Evolutionary conservation across 2,113 vertebrate species (phyloP), one percentile per base, ranked within the genome.

Genomic region (Corydoras maculifer): DNA sequence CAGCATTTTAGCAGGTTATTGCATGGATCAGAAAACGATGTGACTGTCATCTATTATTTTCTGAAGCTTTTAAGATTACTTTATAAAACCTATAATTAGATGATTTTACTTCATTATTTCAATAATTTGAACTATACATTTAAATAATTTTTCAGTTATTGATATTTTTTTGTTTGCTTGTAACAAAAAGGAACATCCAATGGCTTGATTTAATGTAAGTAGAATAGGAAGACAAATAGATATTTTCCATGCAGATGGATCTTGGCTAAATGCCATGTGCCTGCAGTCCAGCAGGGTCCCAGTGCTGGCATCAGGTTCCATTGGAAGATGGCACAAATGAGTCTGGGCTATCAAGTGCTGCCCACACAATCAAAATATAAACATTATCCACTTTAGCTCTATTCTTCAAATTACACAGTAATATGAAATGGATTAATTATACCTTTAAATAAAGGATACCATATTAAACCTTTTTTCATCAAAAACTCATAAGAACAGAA

Each of bases 101-200:
- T 43, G 35, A 43, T 43, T 43, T 43, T 43, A 43, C 35, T 43
- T 43, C 4, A 43, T 43, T 2, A 8, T 43, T 8, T 8, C 35
- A 5, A 43, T 43, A 43, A 43, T 8, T 5, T 43, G 35, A 43
- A 43, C 35, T 43, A 43, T 43, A 43, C 1, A 43, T 43, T 5
- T 43, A 43, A 43, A 43, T 43, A 5, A 43, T 61, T 79, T 81
- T 77, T 72, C 71, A 60, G 79, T 79, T 82, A 73, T 77, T 66
- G 78, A 48, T 73, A 67, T 51, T 13, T 18, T 76, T 83, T 72
- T 79, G 76, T 78, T 72, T 14, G 18, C 77, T 75, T 71, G 82
- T 77, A 81, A 77, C 76, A 83, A 80, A 87, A 84, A 83, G 84
- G 86, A 86, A 84, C 83, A 84, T 85, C 84, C 80, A 84, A 83